Conservation (phyloP, 2,113 vertebrate genomes). For the Catharus bicknelli region DNA sequence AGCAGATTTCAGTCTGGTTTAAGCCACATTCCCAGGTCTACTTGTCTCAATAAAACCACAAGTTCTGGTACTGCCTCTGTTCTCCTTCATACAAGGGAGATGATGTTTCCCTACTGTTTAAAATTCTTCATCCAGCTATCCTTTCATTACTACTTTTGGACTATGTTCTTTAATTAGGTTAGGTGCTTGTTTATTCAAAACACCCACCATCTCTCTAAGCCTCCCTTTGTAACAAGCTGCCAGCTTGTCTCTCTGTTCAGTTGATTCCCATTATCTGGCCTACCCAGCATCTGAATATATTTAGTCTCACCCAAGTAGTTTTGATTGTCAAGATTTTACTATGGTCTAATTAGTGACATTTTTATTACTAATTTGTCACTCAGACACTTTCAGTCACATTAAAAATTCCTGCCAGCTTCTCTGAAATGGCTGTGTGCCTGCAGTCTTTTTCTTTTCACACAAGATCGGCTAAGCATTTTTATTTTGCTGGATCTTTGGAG, state of each 20-base stretch:
- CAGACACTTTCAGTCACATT: slow-evolving; percentile 49
- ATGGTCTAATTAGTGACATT: slow-evolving; percentile 59
- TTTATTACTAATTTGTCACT: slow-evolving; percentile 68
- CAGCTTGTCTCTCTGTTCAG: slow-evolving; percentile 41
- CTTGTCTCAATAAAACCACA: background rate
- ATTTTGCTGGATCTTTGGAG: slow-evolving; percentile 7
- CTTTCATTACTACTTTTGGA: background rate
- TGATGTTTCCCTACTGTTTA: background rate
- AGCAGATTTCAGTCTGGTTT: background rate
- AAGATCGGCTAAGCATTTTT: slow-evolving; percentile 49
- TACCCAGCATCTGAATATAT: slow-evolving; percentile 26
- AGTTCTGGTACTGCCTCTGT: background rate
- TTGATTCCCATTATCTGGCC: slow-evolving; percentile 42
- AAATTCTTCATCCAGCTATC: background rate
- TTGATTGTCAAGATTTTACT: slow-evolving; percentile 61
- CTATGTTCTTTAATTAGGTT: background rate
- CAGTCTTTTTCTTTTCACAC: slow-evolving; percentile 18
- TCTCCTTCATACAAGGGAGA: background rate
- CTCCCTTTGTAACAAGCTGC: slow-evolving; percentile 1
- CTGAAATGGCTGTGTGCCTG: slow-evolving; percentile 15
- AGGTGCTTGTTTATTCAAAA: slow-evolving; percentile 34
- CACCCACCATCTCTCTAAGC: background rate
- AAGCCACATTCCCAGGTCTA: background rate
- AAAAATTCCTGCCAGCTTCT: slow-evolving; percentile 47
- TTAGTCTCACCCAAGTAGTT: slow-evolving; percentile 66